phyloP scores from a whole-genome alignment of 2,888 invertebrate genomes.

The Balanococcus diminutus region DNA sequence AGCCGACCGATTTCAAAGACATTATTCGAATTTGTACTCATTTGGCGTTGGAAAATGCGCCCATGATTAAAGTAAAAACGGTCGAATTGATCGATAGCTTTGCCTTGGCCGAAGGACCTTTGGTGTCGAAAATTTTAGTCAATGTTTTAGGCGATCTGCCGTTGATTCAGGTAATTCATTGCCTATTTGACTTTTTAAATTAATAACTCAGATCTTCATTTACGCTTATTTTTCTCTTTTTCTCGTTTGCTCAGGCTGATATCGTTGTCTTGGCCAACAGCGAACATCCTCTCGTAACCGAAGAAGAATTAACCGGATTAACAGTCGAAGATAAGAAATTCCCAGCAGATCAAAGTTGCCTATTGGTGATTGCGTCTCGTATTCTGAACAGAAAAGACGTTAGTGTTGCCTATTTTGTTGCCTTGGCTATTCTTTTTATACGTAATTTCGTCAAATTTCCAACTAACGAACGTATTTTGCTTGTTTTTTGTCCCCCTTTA shows the following conservation, averaged over 20 bases:
- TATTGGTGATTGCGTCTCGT: constrained; percentile 66
- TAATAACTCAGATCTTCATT: neutral
- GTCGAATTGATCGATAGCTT: constrained; percentile 66
- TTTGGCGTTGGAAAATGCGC: constrained; percentile 74
- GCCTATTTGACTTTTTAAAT: neutral
- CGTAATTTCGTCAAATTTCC: neutral
- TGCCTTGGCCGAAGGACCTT: constrained; percentile 64
- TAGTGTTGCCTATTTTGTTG: constrained; percentile 58
- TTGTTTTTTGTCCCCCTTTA: constrained; percentile 57
- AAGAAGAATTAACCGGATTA: constrained; percentile 64
- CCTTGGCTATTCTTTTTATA: neutral
- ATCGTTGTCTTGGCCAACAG: constrained; percentile 64
- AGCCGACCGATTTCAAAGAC: constrained; percentile 62
- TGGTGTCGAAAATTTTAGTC: constrained; percentile 66
- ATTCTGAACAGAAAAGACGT: constrained; percentile 65
- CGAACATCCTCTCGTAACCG: constrained; percentile 61
- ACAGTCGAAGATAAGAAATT: constrained; percentile 70
- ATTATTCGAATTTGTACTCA: constrained; percentile 71
- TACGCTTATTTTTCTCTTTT: neutral
- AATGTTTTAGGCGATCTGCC: constrained; percentile 70
- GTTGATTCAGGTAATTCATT: constrained; percentile 59
- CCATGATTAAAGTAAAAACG: constrained; percentile 68
- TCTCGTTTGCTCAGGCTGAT: constrained; percentile 67
- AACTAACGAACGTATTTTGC: too few relatives aligned
- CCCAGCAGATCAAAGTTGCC: constrained; percentile 64